Evolutionary conservation across 2,113 vertebrate species (phyloP), one percentile per base, ranked within the genome.

Genomic region (Edolisoma coerulescens): DNA sequence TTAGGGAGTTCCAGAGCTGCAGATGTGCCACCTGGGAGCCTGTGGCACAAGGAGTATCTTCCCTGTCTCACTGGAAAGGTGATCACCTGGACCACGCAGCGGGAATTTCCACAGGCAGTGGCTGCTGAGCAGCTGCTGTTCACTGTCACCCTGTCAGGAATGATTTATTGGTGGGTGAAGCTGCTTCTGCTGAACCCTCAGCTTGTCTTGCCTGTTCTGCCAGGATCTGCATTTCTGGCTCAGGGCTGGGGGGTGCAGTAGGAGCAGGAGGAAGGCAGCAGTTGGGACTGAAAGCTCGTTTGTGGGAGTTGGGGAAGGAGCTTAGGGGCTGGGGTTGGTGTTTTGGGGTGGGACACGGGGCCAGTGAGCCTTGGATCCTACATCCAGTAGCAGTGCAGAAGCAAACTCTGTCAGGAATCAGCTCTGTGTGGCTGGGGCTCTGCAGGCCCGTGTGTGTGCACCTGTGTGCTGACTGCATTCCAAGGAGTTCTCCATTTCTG

Each of bases 271-370:
- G 26, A 77, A 53, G 45, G 61, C 69, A 50, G 70, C 44, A 42
- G 14, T 3, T 81, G 67, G 67, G 23, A 28, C 44, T 56, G 44
- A 52, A 45, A 10, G 57, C 8, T 50, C 22, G 1, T 45, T 37
- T 71, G n/a, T 79, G 53, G 61, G 32, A 33, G 5, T 2, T 59
- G 68, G 41, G 60, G n/a, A 42, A 81, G 83, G 44, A 81, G 69
- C 22, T 78, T 49, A 60, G 54, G 63, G 68, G 2, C 30, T 80
- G 71, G 42, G 49, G 16, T 18, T 53, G 44, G 39, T 63, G 59
- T 69, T 89, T 47, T 3, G 3, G 23, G 74, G 30, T 33, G 49
- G 64, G 16, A 82, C 33, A 27, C 0, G 0, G 30, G 27, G n/a
- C 27, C 39, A 26, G 37, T 8, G 23, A 59, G 63, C 32, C 3